phyloP scores from a whole-genome alignment of 2,888 invertebrate species.

The Sesia bembeciformis region DNA sequence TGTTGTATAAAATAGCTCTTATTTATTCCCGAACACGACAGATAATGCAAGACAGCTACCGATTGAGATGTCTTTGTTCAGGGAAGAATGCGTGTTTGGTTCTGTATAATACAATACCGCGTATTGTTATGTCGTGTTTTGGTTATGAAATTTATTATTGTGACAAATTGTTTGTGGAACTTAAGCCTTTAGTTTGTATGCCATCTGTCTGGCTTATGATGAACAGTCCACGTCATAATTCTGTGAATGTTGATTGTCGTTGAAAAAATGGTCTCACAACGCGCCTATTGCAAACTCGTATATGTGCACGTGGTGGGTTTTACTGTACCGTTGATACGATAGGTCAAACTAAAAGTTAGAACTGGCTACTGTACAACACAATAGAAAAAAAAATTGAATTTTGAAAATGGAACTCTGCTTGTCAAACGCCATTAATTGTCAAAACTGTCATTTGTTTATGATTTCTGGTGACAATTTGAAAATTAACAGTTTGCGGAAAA shows the following conservation, averaged over 20 bases:
- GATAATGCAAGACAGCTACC: conserved; percentile 63
- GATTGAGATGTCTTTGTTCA: conserved; percentile 63
- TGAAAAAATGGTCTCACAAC: background rate
- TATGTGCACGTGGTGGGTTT: too few species aligned
- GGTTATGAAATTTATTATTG: conserved; percentile 65
- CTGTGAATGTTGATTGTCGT: conserved; percentile 21
- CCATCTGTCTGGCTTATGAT: conserved; percentile 37
- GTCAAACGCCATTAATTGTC: too few species aligned
- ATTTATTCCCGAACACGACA: conserved; percentile 68
- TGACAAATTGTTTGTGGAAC: conserved; percentile 63
- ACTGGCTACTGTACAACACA: too few species aligned
- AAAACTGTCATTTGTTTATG: too few species aligned
- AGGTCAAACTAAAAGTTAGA: too few species aligned
- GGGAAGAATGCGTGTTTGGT: conserved; percentile 51
- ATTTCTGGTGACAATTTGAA: too few species aligned
- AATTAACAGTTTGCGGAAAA: too few species aligned
- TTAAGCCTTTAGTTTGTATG: conserved; percentile 53
- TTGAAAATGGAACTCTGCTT: too few species aligned
- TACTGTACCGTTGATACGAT: too few species aligned
- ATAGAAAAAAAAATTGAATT: too few species aligned
- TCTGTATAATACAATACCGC: conserved; percentile 48
- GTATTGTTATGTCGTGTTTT: conserved; percentile 55
- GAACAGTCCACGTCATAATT: conserved; percentile 19
- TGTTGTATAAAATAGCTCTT: conserved; percentile 61
- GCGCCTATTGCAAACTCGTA: background rate